Conservation (phyloP, 2,113 vertebrate genomes). For the Mionectes macconnelli region DNA sequence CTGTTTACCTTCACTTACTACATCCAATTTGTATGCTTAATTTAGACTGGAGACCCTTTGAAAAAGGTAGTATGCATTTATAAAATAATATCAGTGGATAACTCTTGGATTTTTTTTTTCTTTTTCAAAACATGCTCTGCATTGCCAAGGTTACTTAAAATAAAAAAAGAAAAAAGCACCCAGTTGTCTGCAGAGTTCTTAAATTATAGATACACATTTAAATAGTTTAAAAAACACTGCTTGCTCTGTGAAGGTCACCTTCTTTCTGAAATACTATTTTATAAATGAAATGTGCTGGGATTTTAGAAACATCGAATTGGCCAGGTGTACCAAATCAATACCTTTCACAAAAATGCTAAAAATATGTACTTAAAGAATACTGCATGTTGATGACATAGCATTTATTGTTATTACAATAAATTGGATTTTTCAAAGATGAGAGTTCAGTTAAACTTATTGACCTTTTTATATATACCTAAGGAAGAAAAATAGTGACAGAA, state of each 20-base stretch:
- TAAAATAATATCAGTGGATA: neutral
- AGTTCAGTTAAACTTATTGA: constrained; percentile 17
- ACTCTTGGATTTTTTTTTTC: neutral
- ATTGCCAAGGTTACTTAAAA: neutral
- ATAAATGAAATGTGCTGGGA: constrained; percentile 28
- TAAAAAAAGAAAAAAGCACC: too few relatives aligned
- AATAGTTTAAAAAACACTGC: neutral
- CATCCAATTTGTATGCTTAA: neutral
- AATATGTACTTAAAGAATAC: neutral
- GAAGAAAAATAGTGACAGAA: neutral
- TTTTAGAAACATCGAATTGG: constrained; percentile 32
- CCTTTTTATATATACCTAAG: neutral
- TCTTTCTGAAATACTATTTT: constrained; percentile 31
- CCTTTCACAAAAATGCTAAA: constrained; percentile 26
- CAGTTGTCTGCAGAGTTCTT: neutral
- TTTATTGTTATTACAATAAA: constrained; percentile 37
- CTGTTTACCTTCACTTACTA: neutral
- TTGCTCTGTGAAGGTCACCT: constrained; percentile 57
- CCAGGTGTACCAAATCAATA: constrained; percentile 44
- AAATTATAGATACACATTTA: neutral
- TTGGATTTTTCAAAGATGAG: neutral
- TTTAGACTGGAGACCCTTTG: neutral
- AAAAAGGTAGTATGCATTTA: neutral
- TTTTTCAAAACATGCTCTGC: neutral
- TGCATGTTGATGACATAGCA: constrained; percentile 21